Evolutionary conservation across 1,140 invertebrate genomes (phyloP), one percentile per base, ranked within the genome.

Genomic region (Dryas iulia): DNA sequence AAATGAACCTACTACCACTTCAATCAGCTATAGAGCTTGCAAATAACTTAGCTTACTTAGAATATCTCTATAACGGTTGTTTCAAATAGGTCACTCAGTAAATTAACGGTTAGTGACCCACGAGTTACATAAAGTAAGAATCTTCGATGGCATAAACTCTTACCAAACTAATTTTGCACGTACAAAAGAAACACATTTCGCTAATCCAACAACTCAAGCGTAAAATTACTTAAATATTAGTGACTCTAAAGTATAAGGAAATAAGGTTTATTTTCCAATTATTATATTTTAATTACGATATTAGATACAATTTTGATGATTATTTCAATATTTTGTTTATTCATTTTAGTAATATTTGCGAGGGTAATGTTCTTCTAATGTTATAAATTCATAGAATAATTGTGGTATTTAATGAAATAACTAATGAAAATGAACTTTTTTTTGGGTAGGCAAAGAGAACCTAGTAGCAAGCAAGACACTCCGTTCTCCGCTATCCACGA

Each of bases 51-150:
- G 10, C 8, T 21, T 8, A 10, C 14, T 47, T 47, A 8, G 18
- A 47, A 7, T 14, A 18, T 47, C 7, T 47, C 14, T 47, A 1
- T 47, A 47, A 10, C 39, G 7, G 39, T 18, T 28, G 2, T 28
- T n/a, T 7, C 39, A 59, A 59, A 21, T 18, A 33, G 57, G 57
- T 59, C 21, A 59, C 23, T 60, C 11, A n/a, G 18, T 14, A 3
- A 58, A 35, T 28, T 18, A 53, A 64, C 28, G 52, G 47, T 64
- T 30, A 64, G 10, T 56, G 61, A 64, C 28, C 39, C n/a, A 30
- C 3, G 26, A 53, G 52, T 64, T 64, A 64, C 31, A 64, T 56
- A 64, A 64, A n/a, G 14, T 28, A 31, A 25, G 33, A 47, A 47
- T 47, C n/a, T 52, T 23, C 26, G 25, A 53, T 60, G 30, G 26